Base-by-base conservation (phyloP, 1,140 invertebrate genomes). In the Antheraea mylitta region DNA sequence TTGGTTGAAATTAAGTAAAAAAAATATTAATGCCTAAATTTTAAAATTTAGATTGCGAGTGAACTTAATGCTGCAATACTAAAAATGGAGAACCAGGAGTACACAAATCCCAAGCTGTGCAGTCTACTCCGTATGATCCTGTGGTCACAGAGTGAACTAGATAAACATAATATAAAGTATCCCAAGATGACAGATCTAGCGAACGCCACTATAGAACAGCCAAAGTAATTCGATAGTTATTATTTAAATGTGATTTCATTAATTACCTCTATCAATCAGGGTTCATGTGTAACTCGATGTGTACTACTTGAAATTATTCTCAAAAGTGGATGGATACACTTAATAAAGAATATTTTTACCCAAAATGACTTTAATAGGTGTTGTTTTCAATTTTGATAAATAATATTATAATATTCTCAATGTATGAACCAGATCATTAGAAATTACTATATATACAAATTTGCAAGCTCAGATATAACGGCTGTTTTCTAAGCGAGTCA, bases 61-160 rank as follows among this genome's bases (percentile, higher is more conserved):
- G 98, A 99, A 94, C 92, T 99, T 8, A 99, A 99, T 93, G 97
- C 98, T 70, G 98, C 98, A 3, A 99, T 99, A 77, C 92, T 99
- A 30, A 97, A 97, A 83, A 97, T 96, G 90, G 97, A 99, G 87
- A 96, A 98, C 83, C 95, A 96, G 87, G 97, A 98, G 81, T 95
- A 96, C 61, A 98, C 98, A 19, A 96, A 96, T 61, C 97, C 97
- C 11, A 96, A 98, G 85, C 93, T 99, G 53, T 98, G 98, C 78
- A 98, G 96, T 83, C 93, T 99, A 3, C 92, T 99, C 7, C 98
- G 98, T 88, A 94, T 99, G 85, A 97, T 99, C 75, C 91, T 99
- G 7, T 99, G 98, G 98, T 97, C 97, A 0, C 98, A 99, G 89
- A 96, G 97, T 74, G 98, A 99, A 87, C 92, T 99, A 1, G 98